phyloP scores from a whole-genome alignment of 2,113 vertebrate species.

The Atrichornis clamosus region DNA sequence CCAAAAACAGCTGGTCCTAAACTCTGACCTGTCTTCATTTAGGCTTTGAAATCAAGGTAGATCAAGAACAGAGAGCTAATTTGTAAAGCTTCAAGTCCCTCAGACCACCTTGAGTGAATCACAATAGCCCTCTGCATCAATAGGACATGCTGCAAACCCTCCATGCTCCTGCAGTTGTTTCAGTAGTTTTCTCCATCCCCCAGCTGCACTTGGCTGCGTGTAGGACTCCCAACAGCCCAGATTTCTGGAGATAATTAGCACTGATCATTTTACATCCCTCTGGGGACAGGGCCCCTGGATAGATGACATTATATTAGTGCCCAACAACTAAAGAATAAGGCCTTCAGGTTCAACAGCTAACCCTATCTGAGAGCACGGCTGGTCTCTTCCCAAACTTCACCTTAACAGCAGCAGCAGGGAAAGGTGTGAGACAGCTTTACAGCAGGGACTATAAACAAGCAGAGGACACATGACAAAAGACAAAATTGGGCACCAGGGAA shows the following conservation, averaged over 20 bases:
- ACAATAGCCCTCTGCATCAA: neutral
- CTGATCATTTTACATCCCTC: neutral
- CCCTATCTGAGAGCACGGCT: neutral
- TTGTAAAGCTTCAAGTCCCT: neutral
- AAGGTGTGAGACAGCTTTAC: neutral
- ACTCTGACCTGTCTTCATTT: neutral
- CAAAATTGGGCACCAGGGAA: neutral
- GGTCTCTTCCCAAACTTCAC: neutral
- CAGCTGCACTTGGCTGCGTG: fast-evolving
- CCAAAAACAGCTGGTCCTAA: neutral
- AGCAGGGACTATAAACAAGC: neutral
- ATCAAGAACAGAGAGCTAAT: neutral
- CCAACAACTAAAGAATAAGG: neutral
- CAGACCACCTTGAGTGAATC: neutral
- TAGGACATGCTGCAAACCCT: neutral
- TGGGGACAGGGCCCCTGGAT: neutral
- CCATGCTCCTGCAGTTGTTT: neutral
- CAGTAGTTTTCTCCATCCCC: neutral
- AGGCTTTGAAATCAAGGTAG: neutral
- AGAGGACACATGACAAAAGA: neutral
- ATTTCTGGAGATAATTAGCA: neutral
- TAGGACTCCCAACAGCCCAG: neutral
- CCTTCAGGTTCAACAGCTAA: neutral
- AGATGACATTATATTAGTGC: neutral
- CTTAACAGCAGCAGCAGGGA: neutral